A percentile compares a stretch with the other conserved stretches of the same genome.
Conservation (phyloP, 2,888 invertebrate genomes). For the Crocallis elinguaria region DNA sequence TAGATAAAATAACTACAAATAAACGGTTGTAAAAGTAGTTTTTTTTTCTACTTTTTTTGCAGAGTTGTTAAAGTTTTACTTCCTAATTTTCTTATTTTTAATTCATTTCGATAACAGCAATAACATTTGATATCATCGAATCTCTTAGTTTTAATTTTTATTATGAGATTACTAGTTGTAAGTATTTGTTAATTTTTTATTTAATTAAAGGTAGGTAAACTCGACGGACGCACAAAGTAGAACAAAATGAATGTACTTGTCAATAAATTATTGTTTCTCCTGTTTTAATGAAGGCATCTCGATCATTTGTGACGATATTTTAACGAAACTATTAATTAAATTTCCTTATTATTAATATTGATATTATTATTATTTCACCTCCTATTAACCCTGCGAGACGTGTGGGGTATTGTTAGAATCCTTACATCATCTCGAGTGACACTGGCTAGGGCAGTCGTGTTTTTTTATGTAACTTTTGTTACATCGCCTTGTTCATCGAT, state of each 20-base stretch:
- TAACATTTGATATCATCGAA: constrained; percentile 60
- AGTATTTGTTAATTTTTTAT: constrained; percentile 68
- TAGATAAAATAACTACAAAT: constrained; percentile 48
- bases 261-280: constrained; percentile 80
- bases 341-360: constrained; percentile 59
- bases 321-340: constrained; percentile 76
- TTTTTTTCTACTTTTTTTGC: constrained; percentile 71
- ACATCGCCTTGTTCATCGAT: too few relatives aligned
- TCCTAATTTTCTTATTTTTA: constrained; percentile 40
- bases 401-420: too few relatives aligned
- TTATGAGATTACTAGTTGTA: constrained; percentile 78
- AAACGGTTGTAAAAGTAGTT: constrained; percentile 61
- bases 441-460: too few relatives aligned
- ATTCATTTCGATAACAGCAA: constrained; percentile 38
- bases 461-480: too few relatives aligned
- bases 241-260: constrained; percentile 65
- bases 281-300: constrained; percentile 60
- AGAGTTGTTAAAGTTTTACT: constrained; percentile 65
- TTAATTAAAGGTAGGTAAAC: constrained; percentile 65
- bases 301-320: constrained; percentile 71
- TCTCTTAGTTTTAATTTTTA: constrained; percentile 70
- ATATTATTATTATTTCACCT: constrained; percentile 26
- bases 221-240: constrained; percentile 68
- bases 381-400: too few relatives aligned
- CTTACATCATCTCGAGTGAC: too few relatives aligned